Evolutionary conservation across 1,140 invertebrate species (phyloP).

Genomic region (Grapholita molesta): DNA sequence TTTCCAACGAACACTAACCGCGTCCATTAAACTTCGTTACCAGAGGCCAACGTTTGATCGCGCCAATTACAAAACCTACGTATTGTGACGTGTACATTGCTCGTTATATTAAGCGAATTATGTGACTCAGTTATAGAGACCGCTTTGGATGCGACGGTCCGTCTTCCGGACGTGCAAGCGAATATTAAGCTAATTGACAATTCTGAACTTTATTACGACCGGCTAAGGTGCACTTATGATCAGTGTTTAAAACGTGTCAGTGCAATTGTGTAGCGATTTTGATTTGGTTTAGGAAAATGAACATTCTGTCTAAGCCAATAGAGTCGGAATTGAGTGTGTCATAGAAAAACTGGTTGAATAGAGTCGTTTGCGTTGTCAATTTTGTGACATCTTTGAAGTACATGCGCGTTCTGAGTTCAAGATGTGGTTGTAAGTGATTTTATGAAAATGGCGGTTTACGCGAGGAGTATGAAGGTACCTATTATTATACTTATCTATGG

Average conservation of each 20-base stretch:
- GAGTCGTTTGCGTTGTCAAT: no score
- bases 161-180: not conserved
- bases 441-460: no score
- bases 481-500: no score
- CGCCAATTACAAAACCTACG: conserved; percentile 5
- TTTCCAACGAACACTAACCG: conserved; percentile 30
- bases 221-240: no score
- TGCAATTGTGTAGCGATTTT: not conserved
- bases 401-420: no score
- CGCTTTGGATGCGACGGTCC: not conserved
- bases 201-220: no score
- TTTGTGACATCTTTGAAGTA: no score
- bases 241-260: not conserved
- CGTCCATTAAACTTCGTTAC: conserved; percentile 29
- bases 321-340: not conserved
- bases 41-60: conserved; percentile 18
- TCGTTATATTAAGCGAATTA: conserved; percentile 24
- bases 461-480: no score
- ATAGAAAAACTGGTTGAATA: no score
- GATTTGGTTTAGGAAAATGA: not conserved
- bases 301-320: not conserved
- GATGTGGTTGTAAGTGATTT: no score
- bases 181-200: no score
- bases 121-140: not conserved
- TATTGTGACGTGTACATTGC: conserved; percentile 1